Evolutionary conservation across 1,140 invertebrate species (phyloP), one percentile per base, ranked within the genome.

Genomic region (Pseudomyrmex cubaensis): DNA sequence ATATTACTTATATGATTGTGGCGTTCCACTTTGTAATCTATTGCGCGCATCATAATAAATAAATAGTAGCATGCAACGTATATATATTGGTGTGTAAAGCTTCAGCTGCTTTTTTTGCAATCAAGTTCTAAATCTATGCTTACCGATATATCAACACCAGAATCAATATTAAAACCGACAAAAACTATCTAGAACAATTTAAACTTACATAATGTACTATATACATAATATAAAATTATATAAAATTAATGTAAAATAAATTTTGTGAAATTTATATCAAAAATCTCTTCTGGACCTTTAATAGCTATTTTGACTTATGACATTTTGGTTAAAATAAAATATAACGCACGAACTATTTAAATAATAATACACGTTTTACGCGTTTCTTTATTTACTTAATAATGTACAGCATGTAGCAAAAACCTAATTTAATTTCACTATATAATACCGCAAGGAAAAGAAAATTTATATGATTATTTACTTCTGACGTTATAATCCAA

Each of bases 261-360:
- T 20, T 72, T 50, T 57, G n/a, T 44, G 25, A 57, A 57, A 73
- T 73, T 73, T 73, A 73, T 25, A 57, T 73, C 35, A 73, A 73
- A n/a, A 17, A 35, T 35, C 5, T 35, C 2, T 57, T 25, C 12
- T 25, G 10, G 2, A 2, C 25, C 25, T 57, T 73, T 73, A 73
- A 25, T 10, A 7, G 25, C 5, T 15, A 54, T 52, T 22, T 73
- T 59, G n/a, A 12, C 54, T 72, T 72, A 56, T 54, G 10, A 20
- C 4, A 12, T 72, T 57, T 73, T 20, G 44, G 0, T 5, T 35
- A 35, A 35, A 35, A 35, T 35, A 35, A 35, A 7, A 35, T 35
- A 35, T 35, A 35, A 35, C 35, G 5, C 5, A 7, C 35, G 4
- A 35, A 35, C 35, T 35, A 35, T 35, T 35, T 35, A 35, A 35